phyloP scores from a whole-genome alignment of 2,888 invertebrate species.

The Byasa hedistus region DNA sequence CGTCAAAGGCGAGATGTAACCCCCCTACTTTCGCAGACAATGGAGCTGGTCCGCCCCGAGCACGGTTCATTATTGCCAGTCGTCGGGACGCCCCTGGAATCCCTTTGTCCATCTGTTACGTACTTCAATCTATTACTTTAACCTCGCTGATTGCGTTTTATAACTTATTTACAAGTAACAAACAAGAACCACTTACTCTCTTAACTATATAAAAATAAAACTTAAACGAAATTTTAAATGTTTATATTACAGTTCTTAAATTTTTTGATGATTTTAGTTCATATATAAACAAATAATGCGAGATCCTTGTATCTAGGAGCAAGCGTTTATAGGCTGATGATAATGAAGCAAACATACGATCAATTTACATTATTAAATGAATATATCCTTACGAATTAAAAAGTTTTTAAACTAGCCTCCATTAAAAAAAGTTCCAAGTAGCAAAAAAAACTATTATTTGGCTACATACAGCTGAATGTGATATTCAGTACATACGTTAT shows the following conservation, averaged over 20 bases:
- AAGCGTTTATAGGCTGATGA: not conserved
- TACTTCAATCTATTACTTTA: conserved; percentile 50
- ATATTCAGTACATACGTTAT: conserved; percentile 16
- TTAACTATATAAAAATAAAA: no score
- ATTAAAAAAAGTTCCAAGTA: conserved; percentile 10
- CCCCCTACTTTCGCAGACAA: conserved; percentile 47
- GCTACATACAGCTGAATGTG: conserved; percentile 1
- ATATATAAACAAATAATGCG: no score
- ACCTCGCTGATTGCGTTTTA: conserved; percentile 41
- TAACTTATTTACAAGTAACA: conserved; percentile 6
- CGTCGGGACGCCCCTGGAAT: conserved; percentile 51
- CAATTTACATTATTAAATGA: not conserved
- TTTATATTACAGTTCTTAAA: no score
- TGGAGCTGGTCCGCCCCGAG: conserved; percentile 46
- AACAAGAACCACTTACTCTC: not conserved
- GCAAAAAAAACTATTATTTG: conserved; percentile 9
- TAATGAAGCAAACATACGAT: not conserved
- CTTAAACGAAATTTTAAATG: no score
- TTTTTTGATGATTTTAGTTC: no score
- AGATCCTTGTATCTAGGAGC: no score
- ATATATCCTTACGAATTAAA: no score
- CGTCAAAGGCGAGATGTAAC: conserved; percentile 50
- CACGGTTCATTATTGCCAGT: conserved; percentile 57
- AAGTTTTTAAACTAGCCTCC: not conserved
- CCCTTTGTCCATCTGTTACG: conserved; percentile 62